These are phyloP conservation scores for Unio pictorum DNA, from an alignment of 2,888 invertebrate genomes.

Conservation along the genomic window DNA sequence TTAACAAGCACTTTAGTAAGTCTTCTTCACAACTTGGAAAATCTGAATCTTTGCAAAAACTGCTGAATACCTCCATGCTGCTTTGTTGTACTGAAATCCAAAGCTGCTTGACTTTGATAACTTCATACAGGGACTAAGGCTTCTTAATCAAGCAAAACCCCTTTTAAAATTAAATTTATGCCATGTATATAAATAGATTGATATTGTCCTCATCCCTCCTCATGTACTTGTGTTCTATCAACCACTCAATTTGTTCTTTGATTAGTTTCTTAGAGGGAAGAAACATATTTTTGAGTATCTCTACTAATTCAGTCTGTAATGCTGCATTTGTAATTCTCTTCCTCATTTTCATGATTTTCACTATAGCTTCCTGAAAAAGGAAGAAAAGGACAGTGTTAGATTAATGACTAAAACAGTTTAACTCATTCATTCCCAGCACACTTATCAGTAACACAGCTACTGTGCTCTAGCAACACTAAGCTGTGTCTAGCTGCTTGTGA, in stretches of 20 bases:
- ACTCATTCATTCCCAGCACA: too few relatives aligned
- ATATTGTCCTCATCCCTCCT: constrained; percentile 96
- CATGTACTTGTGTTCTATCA: constrained; percentile 99
- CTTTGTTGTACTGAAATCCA: too few relatives aligned
- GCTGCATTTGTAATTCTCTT: constrained; percentile 94
- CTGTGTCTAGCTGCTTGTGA: too few relatives aligned
- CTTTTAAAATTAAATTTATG: constrained; percentile 68
- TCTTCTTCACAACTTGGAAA: too few relatives aligned
- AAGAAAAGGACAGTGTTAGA: neutral
- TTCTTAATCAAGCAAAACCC: neutral
- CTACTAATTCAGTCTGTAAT: constrained; percentile 96
- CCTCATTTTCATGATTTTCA: constrained; percentile 98
- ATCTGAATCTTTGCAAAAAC: too few relatives aligned
- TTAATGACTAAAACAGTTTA: too few relatives aligned
- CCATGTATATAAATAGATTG: constrained; percentile 98
- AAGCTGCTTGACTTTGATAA: too few relatives aligned
- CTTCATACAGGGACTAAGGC: too few relatives aligned
- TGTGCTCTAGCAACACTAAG: too few relatives aligned
- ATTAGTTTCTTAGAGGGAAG: constrained; percentile 99
- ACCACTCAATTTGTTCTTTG: constrained; percentile 99
- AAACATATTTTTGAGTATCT: constrained; percentile 99
- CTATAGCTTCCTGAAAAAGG: constrained; percentile 89
- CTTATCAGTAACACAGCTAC: too few relatives aligned
- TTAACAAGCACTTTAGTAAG: too few relatives aligned
- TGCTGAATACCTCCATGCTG: too few relatives aligned